Evolutionary conservation across 2,797 vertebrate genomes (phyloP), one percentile per base, ranked within the genome.

Genomic region (Microctenopoma stevenorrisi): DNA sequence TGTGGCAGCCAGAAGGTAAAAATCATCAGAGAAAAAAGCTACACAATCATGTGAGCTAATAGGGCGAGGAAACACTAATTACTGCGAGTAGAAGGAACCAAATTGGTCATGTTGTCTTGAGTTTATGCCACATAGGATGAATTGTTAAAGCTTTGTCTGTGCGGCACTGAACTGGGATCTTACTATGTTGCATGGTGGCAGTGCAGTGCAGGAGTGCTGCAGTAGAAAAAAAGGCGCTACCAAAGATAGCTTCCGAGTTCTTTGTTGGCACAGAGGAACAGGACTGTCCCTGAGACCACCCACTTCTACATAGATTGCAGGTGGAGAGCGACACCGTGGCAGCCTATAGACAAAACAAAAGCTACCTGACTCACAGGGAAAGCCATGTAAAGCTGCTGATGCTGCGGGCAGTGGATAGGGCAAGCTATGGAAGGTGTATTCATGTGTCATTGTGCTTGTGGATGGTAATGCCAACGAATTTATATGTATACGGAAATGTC

Each of bases 161-260:
- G 50, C 42, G 7, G 25, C 53, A 26, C 22, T 76, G 55, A 80
- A 72, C 15, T 18, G 22, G 43, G 43, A 64, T 72, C 47, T 61
- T 61, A 48, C 53, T 72, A 72, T 56, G 47, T 44, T 48, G 48
- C 72, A 22, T 0, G 67, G 35, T 50, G 33, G 63, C 68, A 5
- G 61, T 46, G 63, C 72, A 64, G 56, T 37, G 69, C 48, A 56
- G 33, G 33, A 60, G 67, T 26, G 59, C 56, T 52, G 63, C 69
- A 61, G 61, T 0, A 64, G 55, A 74, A 71, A 74, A 74, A 49
- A 68, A 77, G 22, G 65, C 74, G 26, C 18, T 0, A 51, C 13
- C 76, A 25, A 18, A 66, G 67, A 78, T 12, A 44, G 56, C 43
- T 56, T 47, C 35, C 37, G 35, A 22, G 48, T 49, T 47, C 59